phyloP scores from a whole-genome alignment of 2,113 vertebrate species.

The Oncorhynchus clarkii region DNA sequence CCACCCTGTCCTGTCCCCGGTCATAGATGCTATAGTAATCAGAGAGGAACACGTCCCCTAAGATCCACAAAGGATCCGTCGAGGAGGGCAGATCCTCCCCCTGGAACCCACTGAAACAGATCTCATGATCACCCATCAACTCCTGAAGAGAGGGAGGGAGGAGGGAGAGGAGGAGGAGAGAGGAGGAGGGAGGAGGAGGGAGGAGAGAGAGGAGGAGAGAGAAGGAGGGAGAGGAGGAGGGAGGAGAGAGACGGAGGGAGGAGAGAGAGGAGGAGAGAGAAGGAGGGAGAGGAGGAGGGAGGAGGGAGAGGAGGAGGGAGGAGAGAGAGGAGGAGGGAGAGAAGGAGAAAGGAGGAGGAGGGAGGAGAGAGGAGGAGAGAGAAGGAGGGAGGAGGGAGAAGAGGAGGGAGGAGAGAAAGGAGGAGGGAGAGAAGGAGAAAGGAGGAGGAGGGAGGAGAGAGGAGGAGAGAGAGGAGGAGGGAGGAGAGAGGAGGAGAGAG shows the following conservation, averaged over 20 bases:
- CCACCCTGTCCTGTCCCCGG: constrained; percentile 74
- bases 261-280: constrained; percentile 10
- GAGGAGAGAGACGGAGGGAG: background rate
- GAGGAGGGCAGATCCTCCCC: constrained; percentile 61
- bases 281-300: too few species aligned
- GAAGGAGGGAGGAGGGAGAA: background rate
- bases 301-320: too few species aligned
- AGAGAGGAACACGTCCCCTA: constrained; percentile 81
- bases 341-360: background rate
- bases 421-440: too few species aligned
- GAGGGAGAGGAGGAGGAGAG: too few species aligned
- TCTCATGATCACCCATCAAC: constrained; percentile 32
- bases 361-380: background rate
- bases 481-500: background rate
- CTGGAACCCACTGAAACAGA: constrained; percentile 79
- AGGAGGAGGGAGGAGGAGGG: too few species aligned
- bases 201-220: too few species aligned
- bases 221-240: fast-evolving
- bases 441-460: too few species aligned
- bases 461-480: too few species aligned
- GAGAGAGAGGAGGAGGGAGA: too few species aligned
- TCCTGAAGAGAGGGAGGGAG: constrained; percentile 62
- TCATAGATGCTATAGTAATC: constrained; percentile 80
- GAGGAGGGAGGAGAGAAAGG: background rate
- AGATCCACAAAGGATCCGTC: constrained; percentile 73